These are phyloP conservation scores for Morinoia aosen DNA, from an alignment of 2,888 invertebrate genomes.

Conservation along the genomic window DNA sequence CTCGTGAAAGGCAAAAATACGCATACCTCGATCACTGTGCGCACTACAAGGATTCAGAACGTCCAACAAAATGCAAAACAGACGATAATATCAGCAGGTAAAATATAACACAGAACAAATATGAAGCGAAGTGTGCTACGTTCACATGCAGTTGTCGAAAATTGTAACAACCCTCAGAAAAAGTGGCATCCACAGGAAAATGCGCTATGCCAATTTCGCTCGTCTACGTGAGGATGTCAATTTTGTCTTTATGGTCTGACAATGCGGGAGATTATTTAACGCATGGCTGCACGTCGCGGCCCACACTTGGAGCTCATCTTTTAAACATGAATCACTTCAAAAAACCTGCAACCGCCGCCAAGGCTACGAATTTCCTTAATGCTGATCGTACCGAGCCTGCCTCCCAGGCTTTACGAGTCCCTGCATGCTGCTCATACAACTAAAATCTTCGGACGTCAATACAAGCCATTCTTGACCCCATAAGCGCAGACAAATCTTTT, in stretches of 20 bases:
- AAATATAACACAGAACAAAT: neutral
- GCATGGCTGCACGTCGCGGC: neutral
- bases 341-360: neutral
- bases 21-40: neutral
- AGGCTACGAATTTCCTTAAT: conserved; percentile 6
- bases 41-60: neutral
- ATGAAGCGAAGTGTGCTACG: neutral
- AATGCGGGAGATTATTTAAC: neutral
- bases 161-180: neutral
- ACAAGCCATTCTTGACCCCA: neutral
- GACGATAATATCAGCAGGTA: neutral
- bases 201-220: neutral
- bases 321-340: neutral
- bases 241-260: neutral
- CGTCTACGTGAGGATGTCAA: neutral
- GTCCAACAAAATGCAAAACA: neutral
- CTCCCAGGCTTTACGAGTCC: neutral
- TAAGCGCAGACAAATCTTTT: neutral
- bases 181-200: neutral
- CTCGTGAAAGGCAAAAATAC: neutral
- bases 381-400: neutral
- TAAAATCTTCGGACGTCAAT: neutral
- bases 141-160: neutral
- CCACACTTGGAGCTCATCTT: conserved; percentile 3
- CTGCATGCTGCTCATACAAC: neutral